These are phyloP conservation scores for Erpornis zantholeuca DNA, from an alignment of 2,113 vertebrate genomes.

Conservation along the genomic window DNA sequence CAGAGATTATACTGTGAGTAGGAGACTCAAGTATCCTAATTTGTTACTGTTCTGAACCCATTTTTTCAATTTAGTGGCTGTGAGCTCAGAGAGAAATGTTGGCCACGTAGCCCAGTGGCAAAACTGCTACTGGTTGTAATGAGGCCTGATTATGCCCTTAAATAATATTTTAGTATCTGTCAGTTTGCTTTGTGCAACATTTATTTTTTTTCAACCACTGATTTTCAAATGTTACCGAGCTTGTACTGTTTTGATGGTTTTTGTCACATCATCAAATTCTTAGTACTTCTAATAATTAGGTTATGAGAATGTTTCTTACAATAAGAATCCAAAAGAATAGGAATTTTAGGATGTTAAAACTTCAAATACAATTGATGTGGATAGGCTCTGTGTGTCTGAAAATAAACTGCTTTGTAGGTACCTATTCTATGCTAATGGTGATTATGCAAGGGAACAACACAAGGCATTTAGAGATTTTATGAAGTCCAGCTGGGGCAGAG, in stretches of 20 bases:
- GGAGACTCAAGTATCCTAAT: neutral
- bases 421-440: neutral
- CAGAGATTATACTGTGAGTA: neutral
- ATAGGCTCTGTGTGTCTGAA: neutral
- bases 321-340: neutral
- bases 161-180: neutral
- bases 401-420: neutral
- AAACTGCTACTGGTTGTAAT: neutral
- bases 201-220: neutral
- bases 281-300: neutral
- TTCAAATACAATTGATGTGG: neutral
- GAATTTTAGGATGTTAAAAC: neutral
- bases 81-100: neutral
- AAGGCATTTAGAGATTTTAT: neutral
- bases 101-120: neutral
- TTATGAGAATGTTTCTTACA: neutral
- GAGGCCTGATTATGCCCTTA: neutral
- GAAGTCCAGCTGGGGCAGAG: neutral
- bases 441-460: neutral
- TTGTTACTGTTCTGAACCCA: rapidly evolving
- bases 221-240: neutral
- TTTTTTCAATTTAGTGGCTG: neutral
- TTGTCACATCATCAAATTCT: neutral
- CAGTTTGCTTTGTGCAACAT: neutral
- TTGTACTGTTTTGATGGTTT: neutral